These are phyloP conservation scores for Belgica antarctica DNA, from an alignment of 2,888 invertebrate species.

Conservation along the genomic window DNA sequence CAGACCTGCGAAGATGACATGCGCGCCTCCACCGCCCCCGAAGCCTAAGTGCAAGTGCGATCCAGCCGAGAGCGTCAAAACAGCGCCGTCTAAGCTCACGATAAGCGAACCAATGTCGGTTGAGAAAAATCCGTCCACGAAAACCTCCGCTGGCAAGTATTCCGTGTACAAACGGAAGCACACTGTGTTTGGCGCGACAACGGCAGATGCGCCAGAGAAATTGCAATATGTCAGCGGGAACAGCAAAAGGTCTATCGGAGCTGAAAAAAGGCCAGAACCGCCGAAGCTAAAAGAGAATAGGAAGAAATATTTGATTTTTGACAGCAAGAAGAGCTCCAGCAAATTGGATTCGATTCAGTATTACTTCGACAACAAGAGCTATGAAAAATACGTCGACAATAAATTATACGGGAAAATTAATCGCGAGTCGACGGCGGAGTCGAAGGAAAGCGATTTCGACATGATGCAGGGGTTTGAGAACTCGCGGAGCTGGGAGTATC, in stretches of 20 bases:
- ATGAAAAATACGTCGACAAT: constrained; percentile 46
- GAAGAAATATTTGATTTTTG: constrained; percentile 42
- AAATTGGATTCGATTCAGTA: constrained; percentile 45
- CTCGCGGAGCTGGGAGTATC: constrained; percentile 45
- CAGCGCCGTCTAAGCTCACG: constrained; percentile 1
- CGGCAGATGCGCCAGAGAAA: constrained; percentile 20
- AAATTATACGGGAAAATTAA: constrained; percentile 45
- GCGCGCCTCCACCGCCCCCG: constrained; percentile 25
- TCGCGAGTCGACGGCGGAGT: constrained; percentile 47
- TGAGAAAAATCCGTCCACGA: neutral
- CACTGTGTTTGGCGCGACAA: constrained; percentile 33
- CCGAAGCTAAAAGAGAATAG: constrained; percentile 24
- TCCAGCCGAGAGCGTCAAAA: neutral
- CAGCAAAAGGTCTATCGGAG: neutral
- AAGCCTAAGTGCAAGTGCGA: neutral
- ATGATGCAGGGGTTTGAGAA: constrained; percentile 30
- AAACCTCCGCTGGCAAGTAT: constrained; percentile 19
- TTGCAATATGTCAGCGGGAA: constrained; percentile 32
- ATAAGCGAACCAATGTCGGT: constrained; percentile 3
- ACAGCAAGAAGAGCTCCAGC: constrained; percentile 38
- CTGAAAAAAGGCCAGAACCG: constrained; percentile 9
- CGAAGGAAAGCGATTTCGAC: constrained; percentile 41
- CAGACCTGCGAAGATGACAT: constrained; percentile 29
- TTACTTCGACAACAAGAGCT: constrained; percentile 46
- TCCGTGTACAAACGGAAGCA: constrained; percentile 40